A percentile compares a stretch with the other conserved stretches of the same genome.
Conservation (phyloP, 2,113 vertebrate genomes). For the Zosterops pallidus region DNA sequence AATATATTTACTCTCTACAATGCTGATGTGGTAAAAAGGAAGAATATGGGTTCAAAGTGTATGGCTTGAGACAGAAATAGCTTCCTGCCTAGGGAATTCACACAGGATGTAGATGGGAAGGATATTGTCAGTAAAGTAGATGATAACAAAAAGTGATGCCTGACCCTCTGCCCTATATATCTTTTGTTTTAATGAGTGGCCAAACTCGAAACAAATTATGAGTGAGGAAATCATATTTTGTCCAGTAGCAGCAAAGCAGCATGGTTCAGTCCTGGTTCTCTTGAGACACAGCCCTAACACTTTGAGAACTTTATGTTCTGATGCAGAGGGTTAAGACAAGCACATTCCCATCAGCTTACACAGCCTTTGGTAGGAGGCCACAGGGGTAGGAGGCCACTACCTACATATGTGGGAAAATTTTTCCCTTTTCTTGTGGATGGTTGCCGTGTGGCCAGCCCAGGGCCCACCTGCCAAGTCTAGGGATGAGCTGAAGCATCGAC, state of each 20-base stretch:
- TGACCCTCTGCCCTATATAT: not conserved
- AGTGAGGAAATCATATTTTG: not conserved
- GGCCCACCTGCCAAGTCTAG: not conserved
- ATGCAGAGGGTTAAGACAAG: not conserved
- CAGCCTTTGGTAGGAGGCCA: not conserved
- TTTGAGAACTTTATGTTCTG: not conserved
- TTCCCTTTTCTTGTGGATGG: not conserved
- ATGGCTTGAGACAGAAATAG: not conserved
- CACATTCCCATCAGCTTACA: not conserved
- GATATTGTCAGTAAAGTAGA: not conserved
- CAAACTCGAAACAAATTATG: not conserved
- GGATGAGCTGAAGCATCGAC: not conserved
- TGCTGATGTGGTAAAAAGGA: not conserved
- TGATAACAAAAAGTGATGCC: not conserved
- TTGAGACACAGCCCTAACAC: not conserved
- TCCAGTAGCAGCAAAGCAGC: not conserved
- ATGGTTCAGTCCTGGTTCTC: not conserved
- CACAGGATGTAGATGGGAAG: not conserved
- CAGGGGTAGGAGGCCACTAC: not conserved
- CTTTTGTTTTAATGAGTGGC: not conserved
- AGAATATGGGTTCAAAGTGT: not conserved
- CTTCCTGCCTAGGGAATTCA: not conserved
- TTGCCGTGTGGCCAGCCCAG: not conserved
- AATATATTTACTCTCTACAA: not conserved
- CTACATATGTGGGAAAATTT: not conserved